Conservation (phyloP, 2,888 invertebrate genomes). For the Beris morrisii region DNA sequence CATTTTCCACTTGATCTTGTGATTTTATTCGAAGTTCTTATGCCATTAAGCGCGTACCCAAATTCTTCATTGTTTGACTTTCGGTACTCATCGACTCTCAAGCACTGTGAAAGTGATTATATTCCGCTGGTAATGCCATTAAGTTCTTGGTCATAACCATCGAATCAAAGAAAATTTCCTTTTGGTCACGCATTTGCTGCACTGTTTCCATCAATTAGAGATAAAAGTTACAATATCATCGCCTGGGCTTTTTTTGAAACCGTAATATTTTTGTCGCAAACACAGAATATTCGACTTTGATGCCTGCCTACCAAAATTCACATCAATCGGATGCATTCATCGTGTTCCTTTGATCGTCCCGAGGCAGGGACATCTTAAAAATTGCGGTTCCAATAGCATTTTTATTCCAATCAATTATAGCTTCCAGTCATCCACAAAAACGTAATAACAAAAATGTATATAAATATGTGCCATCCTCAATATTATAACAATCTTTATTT, state of each 20-base stretch:
- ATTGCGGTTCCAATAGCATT: too few species aligned
- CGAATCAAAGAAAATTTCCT: conserved; percentile 30
- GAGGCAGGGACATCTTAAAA: too few species aligned
- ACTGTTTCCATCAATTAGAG: not conserved
- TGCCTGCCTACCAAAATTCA: too few species aligned
- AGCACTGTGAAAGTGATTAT: conserved; percentile 5
- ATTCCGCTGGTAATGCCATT: conserved; percentile 27
- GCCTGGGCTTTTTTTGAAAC: too few species aligned
- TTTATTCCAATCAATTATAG: too few species aligned
- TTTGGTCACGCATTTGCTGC: conserved; percentile 31
- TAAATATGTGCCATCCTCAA: too few species aligned
- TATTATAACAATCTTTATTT: too few species aligned
- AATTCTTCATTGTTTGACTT: not conserved
- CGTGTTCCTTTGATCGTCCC: too few species aligned
- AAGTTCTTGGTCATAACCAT: conserved; percentile 39
- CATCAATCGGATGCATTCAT: too few species aligned
- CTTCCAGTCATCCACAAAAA: too few species aligned
- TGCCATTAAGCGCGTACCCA: not conserved
- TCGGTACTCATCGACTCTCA: not conserved
- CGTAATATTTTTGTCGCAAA: conserved; percentile 9
- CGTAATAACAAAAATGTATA: too few species aligned
- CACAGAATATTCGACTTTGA: not conserved
- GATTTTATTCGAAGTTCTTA: not conserved
- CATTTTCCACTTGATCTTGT: not conserved
- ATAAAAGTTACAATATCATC: conserved; percentile 30